Conservation (phyloP, 2,888 invertebrate species). For the Maniola hyperantus region DNA sequence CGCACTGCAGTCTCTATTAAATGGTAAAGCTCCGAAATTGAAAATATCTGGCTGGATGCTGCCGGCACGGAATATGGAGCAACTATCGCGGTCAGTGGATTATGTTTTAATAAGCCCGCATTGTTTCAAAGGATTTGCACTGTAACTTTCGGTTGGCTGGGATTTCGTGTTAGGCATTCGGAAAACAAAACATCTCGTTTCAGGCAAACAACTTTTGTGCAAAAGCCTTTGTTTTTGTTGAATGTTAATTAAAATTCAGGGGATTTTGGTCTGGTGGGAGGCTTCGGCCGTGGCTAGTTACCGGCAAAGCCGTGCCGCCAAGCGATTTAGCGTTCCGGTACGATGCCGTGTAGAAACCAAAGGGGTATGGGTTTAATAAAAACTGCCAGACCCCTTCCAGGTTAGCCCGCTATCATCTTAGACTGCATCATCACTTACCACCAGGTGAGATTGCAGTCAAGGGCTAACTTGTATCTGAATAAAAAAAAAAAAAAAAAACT, state of each 20-base stretch:
- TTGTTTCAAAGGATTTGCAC: slow-evolving; percentile 42
- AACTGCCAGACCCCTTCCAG: no score
- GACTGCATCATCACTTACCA: no score
- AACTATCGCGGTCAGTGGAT: slow-evolving; percentile 49
- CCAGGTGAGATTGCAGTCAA: no score
- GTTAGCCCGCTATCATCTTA: no score
- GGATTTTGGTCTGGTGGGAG: no score
- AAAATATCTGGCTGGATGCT: slow-evolving; percentile 11
- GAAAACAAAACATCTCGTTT: slow-evolving; percentile 2
- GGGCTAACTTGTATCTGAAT: no score
- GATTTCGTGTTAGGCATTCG: neutral
- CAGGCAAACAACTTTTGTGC: slow-evolving; percentile 7
- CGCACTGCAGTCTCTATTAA: slow-evolving; percentile 2
- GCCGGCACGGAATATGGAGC: slow-evolving; percentile 36
- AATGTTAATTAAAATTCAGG: neutral
- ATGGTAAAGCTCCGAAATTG: slow-evolving; percentile 17
- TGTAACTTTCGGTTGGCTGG: slow-evolving; percentile 25
- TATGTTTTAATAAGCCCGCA: slow-evolving; percentile 48
- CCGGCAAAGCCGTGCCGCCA: no score
- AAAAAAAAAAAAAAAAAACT: no score
- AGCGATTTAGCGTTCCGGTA: no score
- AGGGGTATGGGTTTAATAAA: no score
- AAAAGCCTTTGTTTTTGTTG: neutral
- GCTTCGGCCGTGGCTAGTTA: no score
- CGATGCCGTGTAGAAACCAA: no score